Evolutionary conservation across 2,888 invertebrate genomes (phyloP), one percentile per base, ranked within the genome.

Genomic region (Eristalinus sepulchralis): DNA sequence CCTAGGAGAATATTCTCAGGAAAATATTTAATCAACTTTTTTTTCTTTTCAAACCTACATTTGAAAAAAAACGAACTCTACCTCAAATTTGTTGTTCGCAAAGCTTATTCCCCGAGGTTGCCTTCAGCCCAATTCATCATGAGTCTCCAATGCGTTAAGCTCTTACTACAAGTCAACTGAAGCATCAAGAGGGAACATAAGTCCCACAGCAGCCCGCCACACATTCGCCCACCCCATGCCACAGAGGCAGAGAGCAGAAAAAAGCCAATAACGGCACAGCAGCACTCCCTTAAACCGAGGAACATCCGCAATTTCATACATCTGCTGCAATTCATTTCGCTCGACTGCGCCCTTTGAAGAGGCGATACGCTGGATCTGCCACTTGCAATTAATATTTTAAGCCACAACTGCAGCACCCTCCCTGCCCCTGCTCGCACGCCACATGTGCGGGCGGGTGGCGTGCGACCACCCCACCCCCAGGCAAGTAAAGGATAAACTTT

Each of bases 401-500:
- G 47, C 60, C 66, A 60, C 27, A n/a, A 59, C 59, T 71, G 31
- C 68, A 57, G 1, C 39, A n/a, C 39, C 6, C 36, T 11, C 34
- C 8, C 31, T 6, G 2, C 47, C 57, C 27, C 9, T 13, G 13
- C 57, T 4, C 57, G 33, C 68, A 33, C 22, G 6, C 20, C 33
- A 33, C 17, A 31, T 33, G n/a, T 4, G 17, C n/a, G 62, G 60
- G 9, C 6, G 31, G 5, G 31, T 20, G n/a, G 31, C 24, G 31
- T 24, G 9, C 24, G 4, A 13, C 10, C 13, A n/a, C 13, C n/a
- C 2, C 0, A 1, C 13, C 17, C 17, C 47, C 47, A 6, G 13
- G 24, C 31, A 20, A 33, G 34, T 31, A 73, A 67, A 67, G 79
- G 79, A 73, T 73, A 67, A 80, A 80, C 66, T 80, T 80, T 80